These are phyloP conservation scores for Philereme vetulata DNA, from an alignment of 2,888 invertebrate species.

Conservation along the genomic window DNA sequence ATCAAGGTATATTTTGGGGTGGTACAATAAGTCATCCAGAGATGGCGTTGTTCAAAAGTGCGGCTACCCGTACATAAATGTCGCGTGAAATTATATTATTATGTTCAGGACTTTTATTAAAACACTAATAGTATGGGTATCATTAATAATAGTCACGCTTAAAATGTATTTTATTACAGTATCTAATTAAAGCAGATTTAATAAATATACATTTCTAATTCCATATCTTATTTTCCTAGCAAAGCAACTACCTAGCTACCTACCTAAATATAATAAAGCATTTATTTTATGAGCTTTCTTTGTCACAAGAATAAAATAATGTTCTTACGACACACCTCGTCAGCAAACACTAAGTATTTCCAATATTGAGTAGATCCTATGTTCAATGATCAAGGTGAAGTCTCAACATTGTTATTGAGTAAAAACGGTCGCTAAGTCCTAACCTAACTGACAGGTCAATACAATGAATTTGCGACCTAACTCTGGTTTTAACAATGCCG, in stretches of 20 bases:
- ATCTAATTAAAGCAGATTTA: conserved; percentile 70
- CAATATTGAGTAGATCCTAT: too few relatives aligned
- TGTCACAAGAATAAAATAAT: too few relatives aligned
- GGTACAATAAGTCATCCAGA: background rate
- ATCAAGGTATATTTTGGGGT: background rate
- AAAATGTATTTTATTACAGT: conserved; percentile 38
- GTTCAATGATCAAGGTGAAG: too few relatives aligned
- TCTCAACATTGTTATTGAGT: too few relatives aligned
- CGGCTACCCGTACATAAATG: conserved; percentile 43
- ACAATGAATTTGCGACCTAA: too few relatives aligned
- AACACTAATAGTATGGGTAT: conserved; percentile 36
- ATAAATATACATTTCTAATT: conserved; percentile 58
- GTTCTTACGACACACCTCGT: too few relatives aligned
- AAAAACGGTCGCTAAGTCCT: too few relatives aligned
- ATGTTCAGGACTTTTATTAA: conserved; percentile 33
- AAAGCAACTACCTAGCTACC: background rate
- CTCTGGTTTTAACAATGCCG: too few relatives aligned
- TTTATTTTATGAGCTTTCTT: background rate
- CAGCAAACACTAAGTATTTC: too few relatives aligned
- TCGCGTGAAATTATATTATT: conserved; percentile 26
- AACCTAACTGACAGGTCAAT: too few relatives aligned
- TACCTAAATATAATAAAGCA: background rate
- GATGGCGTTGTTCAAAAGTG: conserved; percentile 24
- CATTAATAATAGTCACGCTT: conserved; percentile 34
- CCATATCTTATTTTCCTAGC: conserved; percentile 16